Evolutionary conservation across 1,140 invertebrate species (phyloP).

Genomic region (Diorhabda elongata): DNA sequence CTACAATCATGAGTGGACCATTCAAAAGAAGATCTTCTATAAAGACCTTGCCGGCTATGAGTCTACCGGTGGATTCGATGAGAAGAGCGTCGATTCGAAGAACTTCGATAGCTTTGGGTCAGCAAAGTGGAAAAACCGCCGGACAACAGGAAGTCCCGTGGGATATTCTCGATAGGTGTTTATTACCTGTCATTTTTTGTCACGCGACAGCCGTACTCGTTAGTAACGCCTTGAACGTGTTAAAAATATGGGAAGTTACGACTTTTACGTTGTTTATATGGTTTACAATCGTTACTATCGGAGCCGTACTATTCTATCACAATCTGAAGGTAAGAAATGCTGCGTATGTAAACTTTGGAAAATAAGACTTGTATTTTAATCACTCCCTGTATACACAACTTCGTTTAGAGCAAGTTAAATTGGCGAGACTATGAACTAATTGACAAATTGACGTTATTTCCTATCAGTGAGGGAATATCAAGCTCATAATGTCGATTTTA

Average conservation of each 20-base stretch:
- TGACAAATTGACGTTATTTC: too few relatives aligned
- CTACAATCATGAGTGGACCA: conserved; percentile 42
- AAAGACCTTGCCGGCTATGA: conserved; percentile 36
- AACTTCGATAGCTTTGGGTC: conserved; percentile 30
- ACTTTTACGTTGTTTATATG: conserved; percentile 71
- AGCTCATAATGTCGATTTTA: too few relatives aligned
- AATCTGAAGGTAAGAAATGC: conserved; percentile 66
- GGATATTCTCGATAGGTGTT: conserved; percentile 73
- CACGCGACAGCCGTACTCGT: conserved; percentile 70
- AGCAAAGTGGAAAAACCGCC: conserved; percentile 9
- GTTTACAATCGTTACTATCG: conserved; percentile 64
- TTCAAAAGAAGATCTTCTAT: conserved; percentile 43
- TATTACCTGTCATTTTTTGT: conserved; percentile 72
- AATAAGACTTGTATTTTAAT: too few relatives aligned
- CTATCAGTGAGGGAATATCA: too few relatives aligned
- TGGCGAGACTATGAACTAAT: too few relatives aligned
- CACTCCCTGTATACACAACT: too few relatives aligned
- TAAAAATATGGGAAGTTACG: conserved; percentile 68
- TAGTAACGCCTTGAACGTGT: conserved; percentile 63
- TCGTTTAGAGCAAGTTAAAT: too few relatives aligned
- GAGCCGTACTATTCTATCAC: conserved; percentile 72
- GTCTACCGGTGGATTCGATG: conserved; percentile 24
- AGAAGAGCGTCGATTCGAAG: conserved; percentile 30
- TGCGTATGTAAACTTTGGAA: too few relatives aligned
- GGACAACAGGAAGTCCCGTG: conserved; percentile 58